phyloP scores from a whole-genome alignment of 2,113 vertebrate genomes.

The Brachyistius frenatus region DNA sequence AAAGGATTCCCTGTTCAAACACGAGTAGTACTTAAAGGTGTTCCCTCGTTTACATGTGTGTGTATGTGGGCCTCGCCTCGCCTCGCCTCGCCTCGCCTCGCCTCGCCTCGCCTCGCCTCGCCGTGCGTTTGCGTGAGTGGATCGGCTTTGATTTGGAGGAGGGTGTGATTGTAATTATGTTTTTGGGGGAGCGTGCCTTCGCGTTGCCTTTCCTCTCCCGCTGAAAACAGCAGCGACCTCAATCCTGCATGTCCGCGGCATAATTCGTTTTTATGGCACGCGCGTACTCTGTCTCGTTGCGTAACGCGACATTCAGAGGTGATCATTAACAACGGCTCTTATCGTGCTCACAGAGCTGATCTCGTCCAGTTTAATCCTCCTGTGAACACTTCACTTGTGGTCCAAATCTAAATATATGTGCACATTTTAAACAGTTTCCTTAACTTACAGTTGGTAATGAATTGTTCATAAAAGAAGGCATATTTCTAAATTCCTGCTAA shows the following conservation, averaged over 20 bases:
- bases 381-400: not conserved
- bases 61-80: not conserved
- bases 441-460: too few species aligned
- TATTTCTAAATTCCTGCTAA: too few species aligned
- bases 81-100: slow-evolving; percentile 2
- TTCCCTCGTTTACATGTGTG: not conserved
- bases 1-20: slow-evolving; percentile 10
- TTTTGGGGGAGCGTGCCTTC: not conserved
- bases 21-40: not conserved
- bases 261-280: slow-evolving; percentile 1
- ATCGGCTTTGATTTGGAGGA: not conserved
- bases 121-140: not conserved
- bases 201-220: not conserved
- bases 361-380: not conserved
- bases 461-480: too few species aligned
- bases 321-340: slow-evolving; percentile 14
- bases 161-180: not conserved
- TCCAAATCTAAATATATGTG: not conserved
- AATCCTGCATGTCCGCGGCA: not conserved
- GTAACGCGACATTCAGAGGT: slow-evolving; percentile 11
- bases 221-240: fast-evolving
- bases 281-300: slow-evolving; percentile 13
- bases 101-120: slow-evolving; percentile 6
- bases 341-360: not conserved
- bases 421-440: not conserved